Conservation (phyloP, 2,888 invertebrate species). For the Papilio elwesi region DNA sequence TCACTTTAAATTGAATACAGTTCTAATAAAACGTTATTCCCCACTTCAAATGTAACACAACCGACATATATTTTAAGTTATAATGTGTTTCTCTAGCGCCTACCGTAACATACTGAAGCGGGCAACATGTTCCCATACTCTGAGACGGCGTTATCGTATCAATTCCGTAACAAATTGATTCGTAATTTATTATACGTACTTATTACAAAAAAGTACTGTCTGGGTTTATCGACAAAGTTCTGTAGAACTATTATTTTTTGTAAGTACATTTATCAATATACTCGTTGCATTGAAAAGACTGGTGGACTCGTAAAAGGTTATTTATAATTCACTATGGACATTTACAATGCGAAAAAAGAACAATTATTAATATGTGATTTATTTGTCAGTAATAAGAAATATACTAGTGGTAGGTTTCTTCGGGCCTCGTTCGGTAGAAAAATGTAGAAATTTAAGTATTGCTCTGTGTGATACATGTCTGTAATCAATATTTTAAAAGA, state of each 20-base stretch:
- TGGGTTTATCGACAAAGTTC: slow-evolving; percentile 19
- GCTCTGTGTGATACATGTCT: no score
- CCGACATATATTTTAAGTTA: slow-evolving; percentile 33
- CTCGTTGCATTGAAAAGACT: slow-evolving; percentile 13
- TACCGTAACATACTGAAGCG: slow-evolving; percentile 22
- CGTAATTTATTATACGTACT: slow-evolving; percentile 42
- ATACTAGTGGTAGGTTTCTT: no score
- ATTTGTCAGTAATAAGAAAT: not conserved
- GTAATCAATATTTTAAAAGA: no score
- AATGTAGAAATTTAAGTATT: no score
- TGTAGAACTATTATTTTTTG: slow-evolving; percentile 10
- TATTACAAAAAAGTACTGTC: slow-evolving; percentile 16
- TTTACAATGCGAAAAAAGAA: slow-evolving; percentile 16
- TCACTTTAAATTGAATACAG: slow-evolving; percentile 63
- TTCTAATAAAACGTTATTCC: slow-evolving; percentile 52
- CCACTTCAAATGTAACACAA: slow-evolving; percentile 41
- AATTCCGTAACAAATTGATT: slow-evolving; percentile 41
- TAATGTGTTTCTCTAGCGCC: slow-evolving; percentile 24
- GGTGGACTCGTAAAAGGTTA: not conserved
- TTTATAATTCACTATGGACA: slow-evolving; percentile 14
- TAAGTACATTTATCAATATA: slow-evolving; percentile 16
- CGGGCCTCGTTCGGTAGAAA: no score
- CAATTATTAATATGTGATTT: not conserved
- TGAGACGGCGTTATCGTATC: slow-evolving; percentile 21
- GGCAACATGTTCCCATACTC: slow-evolving; percentile 26